These are phyloP conservation scores for Drosophila atripex DNA, from an alignment of 2,888 invertebrate genomes.

Conservation along the genomic window DNA sequence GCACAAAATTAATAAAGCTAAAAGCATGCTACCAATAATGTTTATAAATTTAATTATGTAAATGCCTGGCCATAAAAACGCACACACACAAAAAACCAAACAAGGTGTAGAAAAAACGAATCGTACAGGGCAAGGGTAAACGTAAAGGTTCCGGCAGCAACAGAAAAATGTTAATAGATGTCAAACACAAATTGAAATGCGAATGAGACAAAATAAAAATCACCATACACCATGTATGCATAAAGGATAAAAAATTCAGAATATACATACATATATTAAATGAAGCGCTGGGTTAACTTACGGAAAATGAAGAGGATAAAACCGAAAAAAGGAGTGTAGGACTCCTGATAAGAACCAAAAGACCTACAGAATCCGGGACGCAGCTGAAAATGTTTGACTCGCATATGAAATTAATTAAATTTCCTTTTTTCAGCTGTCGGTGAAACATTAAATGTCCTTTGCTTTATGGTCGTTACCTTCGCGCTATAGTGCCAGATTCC, in stretches of 20 bases:
- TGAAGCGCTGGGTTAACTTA: constrained; percentile 20
- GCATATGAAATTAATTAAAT: constrained; percentile 79
- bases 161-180: constrained; percentile 71
- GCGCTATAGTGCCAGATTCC: constrained; percentile 20
- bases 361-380: neutral
- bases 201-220: constrained; percentile 43
- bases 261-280: constrained; percentile 39
- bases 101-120: constrained; percentile 19
- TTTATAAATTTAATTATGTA: constrained; percentile 79
- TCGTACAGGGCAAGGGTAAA: constrained; percentile 1
- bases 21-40: constrained; percentile 75
- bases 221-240: constrained; percentile 7
- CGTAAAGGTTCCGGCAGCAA: constrained; percentile 5
- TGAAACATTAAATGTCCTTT: constrained; percentile 71
- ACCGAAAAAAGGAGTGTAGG: neutral
- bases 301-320: neutral
- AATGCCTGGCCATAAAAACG: constrained; percentile 68
- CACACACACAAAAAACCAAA: constrained; percentile 3
- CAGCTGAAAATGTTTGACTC: constrained; percentile 48
- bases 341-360: constrained; percentile 12
- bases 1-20: constrained; percentile 71
- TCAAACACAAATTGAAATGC: constrained; percentile 74
- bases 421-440: constrained; percentile 61
- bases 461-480: constrained; percentile 74
- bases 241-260: constrained; percentile 47